phyloP scores from a whole-genome alignment of 2,113 vertebrate species.

The Vombatus ursinus region DNA sequence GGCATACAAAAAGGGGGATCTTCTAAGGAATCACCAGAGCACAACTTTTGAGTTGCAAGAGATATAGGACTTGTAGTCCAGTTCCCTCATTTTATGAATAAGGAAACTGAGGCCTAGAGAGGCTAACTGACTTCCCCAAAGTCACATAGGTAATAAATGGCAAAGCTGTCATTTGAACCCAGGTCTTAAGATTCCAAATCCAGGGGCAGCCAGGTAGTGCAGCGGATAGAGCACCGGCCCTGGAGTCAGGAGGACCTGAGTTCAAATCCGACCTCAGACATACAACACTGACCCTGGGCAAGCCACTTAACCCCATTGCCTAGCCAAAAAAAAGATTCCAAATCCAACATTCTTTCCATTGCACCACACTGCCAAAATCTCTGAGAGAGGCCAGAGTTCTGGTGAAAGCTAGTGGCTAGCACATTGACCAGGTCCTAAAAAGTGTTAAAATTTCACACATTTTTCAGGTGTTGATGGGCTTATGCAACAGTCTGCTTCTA shows the following conservation, averaged over 20 bases:
- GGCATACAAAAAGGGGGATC: not conserved
- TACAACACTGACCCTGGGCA: no score
- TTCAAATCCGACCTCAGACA: no score
- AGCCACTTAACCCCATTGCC: no score
- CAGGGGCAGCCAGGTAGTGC: not conserved
- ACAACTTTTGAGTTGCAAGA: not conserved
- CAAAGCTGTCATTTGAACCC: not conserved
- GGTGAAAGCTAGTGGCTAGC: not conserved
- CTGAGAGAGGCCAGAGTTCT: not conserved
- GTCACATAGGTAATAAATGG: not conserved
- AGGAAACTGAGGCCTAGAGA: not conserved
- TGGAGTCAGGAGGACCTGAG: no score
- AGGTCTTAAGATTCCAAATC: not conserved
- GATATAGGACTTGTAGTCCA: not conserved
- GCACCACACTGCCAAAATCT: not conserved
- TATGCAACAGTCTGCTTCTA: not conserved
- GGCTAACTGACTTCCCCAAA: not conserved
- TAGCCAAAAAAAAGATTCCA: not conserved
- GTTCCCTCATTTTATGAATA: not conserved
- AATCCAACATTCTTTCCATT: not conserved
- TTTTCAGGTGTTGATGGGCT: not conserved
- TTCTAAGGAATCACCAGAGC: not conserved
- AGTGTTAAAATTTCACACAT: conserved; percentile 26
- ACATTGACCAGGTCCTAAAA: not conserved
- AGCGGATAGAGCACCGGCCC: no score